Evolutionary conservation across 2,113 vertebrate species (phyloP).

Genomic region (Panurus biarmicus): DNA sequence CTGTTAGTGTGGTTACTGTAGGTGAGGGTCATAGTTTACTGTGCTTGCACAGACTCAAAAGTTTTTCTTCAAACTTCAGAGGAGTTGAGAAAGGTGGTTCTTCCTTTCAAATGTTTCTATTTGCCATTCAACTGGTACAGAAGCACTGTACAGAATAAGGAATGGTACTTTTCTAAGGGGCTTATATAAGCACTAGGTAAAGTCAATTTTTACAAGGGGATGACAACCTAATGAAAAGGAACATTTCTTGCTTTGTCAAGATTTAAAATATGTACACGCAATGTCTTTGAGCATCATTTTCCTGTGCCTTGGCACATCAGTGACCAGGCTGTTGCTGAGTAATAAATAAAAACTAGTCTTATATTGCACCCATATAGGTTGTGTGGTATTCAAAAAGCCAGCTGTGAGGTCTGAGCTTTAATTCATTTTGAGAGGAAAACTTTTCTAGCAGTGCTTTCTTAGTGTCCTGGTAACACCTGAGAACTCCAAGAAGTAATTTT

Average conservation of each 20-base stretch:
- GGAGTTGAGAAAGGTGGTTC: not conserved
- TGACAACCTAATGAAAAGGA: not conserved
- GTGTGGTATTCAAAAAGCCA: not conserved
- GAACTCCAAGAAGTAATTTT: not conserved
- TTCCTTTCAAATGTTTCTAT: not conserved
- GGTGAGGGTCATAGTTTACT: not conserved
- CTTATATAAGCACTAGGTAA: not conserved
- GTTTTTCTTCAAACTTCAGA: slow-evolving; percentile 23
- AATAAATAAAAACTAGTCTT: not conserved
- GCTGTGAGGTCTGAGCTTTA: not conserved
- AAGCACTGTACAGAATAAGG: not conserved
- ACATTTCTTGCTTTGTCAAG: not conserved
- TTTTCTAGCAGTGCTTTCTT: not conserved
- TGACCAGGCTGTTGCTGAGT: not conserved
- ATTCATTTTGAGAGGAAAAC: slow-evolving; percentile 3
- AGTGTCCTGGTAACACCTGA: not conserved
- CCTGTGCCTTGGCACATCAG: not conserved
- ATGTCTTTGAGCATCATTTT: not conserved
- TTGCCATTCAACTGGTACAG: not conserved
- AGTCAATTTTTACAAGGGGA: not conserved
- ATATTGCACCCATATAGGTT: not conserved
- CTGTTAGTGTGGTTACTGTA: not conserved
- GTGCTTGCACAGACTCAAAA: not conserved
- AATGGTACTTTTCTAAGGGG: not conserved
- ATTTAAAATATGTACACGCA: not conserved